phyloP scores from a whole-genome alignment of 92 coral and sea anemone species.

The Umimayanthus kanabou region DNA sequence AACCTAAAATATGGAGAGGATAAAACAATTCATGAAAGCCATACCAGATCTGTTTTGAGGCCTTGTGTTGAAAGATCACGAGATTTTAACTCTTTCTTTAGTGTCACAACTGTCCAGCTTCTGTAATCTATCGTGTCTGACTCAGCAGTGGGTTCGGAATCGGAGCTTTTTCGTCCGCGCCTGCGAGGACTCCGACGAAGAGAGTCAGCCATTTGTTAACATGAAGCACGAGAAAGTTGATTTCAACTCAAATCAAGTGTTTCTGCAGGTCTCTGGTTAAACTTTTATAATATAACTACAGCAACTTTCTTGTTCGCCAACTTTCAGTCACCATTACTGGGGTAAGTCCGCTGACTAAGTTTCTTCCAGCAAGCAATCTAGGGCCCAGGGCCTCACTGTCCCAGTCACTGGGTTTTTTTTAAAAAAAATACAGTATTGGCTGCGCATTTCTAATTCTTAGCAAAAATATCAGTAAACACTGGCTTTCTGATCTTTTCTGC shows the following conservation, averaged over 20 bases:
- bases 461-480: no score
- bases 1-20: neutral
- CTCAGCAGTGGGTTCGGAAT: conserved; percentile 53
- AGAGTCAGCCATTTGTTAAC: conserved; percentile 68
- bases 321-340: neutral
- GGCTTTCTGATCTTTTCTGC: no score
- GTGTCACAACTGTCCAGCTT: conserved; percentile 77
- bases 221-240: neutral
- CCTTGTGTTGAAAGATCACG: conserved; percentile 69
- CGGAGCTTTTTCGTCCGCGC: conserved; percentile 72
- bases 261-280: neutral
- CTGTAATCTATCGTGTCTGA: conserved; percentile 43
- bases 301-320: neutral
- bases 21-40: neutral
- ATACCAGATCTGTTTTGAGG: conserved; percentile 90
- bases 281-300: neutral
- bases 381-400: conserved; percentile 4
- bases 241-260: neutral
- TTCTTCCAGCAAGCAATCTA: neutral
- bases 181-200: conserved; percentile 72
- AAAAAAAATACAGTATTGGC: no score
- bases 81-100: conserved; percentile 71
- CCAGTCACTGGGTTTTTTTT: no score
- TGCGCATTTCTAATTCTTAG: no score
- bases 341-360: conserved; percentile 36